Conservation (phyloP, 2,888 invertebrate genomes). For the Amorpha juglandis region DNA sequence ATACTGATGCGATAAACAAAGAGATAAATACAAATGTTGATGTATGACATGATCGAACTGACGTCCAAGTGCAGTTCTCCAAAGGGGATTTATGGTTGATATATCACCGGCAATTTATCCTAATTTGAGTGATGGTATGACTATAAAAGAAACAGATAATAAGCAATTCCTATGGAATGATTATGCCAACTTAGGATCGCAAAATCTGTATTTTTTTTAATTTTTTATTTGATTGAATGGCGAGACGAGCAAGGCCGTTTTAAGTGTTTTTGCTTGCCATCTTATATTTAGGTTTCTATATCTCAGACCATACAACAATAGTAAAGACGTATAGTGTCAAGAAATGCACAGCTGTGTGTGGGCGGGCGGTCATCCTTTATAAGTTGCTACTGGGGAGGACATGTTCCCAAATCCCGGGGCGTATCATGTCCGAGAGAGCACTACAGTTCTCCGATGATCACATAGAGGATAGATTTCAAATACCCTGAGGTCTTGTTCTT, state of each 20-base stretch:
- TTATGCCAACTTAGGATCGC: no score
- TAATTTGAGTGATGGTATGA: not conserved
- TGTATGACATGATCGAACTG: not conserved
- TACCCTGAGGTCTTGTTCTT: not conserved
- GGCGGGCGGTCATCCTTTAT: not conserved
- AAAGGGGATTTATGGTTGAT: not conserved
- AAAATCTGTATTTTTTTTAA: no score
- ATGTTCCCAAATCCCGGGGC: conserved; percentile 5
- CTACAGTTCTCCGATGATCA: not conserved
- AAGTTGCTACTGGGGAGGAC: not conserved
- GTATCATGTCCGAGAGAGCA: not conserved
- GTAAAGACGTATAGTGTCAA: not conserved
- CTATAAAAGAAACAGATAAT: not conserved
- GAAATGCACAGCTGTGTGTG: not conserved
- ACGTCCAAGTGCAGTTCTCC: not conserved
- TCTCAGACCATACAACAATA: no score
- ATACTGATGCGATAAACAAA: conserved; percentile 4
- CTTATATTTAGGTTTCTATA: no score
- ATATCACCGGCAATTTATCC: not conserved
- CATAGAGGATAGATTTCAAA: not conserved
- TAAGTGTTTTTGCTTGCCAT: no score
- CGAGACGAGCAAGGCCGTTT: no score
- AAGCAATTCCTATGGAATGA: no score
- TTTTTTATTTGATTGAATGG: no score
- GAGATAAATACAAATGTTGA: not conserved